Base-by-base conservation (phyloP, 2,888 invertebrate species). In the Perizoma affinitatum region DNA sequence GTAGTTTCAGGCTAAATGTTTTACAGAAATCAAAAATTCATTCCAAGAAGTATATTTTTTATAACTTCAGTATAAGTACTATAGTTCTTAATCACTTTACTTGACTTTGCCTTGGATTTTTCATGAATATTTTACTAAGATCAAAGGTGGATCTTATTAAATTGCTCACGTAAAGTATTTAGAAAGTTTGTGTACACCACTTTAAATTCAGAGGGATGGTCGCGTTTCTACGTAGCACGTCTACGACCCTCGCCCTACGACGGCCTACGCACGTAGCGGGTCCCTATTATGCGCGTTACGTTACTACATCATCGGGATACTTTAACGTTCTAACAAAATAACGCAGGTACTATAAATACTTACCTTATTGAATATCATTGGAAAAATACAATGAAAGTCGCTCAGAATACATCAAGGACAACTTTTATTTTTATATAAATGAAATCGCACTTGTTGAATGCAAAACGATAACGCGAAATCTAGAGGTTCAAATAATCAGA, bases 401-500 rank as follows among this genome's bases (percentile, higher is more conserved):
- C 46, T 41, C 47, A 40, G 49, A 52, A 9, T 49, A 43, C 42
- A 57, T 56, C 68, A 70, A 70, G 70, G 70, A 62, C 65, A 67
- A 45, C 56, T 63, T 65, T 68, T 65, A 62, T 61, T 66, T 65
- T 66, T 70, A 40, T 56, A 51, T 61, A 62, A 58, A 65, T 60
- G 58, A 64, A 73, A 75, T 72, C 70, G 59, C 70, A 67, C 65
- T 68, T 70, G 69, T 71, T 75, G 66, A 71, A 71, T 69, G 66
- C 75, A 75, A 81, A 80, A 79, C 71, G 71, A 75, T 72, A 73
- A 71, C 70, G 63, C 71, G 57, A 71, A 73, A 75, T 79, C 66
- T 72, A 69, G 66, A 73, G 68, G 71, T 70, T 73, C 68, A 73
- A 79, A 78, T 76, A 78, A 78, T 71, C 59, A 58, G 73, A 73